Percentiles rank a stretch among this genome's conserved stretches.
Evolutionary conservation across 2,113 vertebrate genomes (phyloP).

Genomic region (Rhabdomys dilectus): DNA sequence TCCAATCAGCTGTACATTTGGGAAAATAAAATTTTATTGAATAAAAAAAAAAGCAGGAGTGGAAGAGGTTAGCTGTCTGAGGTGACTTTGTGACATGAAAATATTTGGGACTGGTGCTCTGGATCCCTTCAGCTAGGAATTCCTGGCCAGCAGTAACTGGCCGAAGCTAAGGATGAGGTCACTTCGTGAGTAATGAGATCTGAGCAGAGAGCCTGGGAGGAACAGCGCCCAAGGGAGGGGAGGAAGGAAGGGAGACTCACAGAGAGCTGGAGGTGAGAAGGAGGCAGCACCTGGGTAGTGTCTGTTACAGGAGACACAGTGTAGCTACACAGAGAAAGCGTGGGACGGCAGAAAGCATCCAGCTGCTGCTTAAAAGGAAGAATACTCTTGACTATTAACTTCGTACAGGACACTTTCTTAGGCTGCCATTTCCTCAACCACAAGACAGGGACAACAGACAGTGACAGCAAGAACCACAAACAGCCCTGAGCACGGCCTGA

Average conservation of each 20-base stretch:
- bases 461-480: background rate
- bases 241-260: background rate
- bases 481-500: background rate
- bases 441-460: background rate
- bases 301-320: slow-evolving; percentile 14
- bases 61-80: slow-evolving; percentile 2
- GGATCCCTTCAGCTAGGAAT: background rate
- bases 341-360: background rate
- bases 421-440: background rate
- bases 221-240: background rate
- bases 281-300: background rate
- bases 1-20: too few relatives aligned
- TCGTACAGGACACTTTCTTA: background rate
- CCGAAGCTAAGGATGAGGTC: slow-evolving; percentile 2
- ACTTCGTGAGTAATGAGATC: slow-evolving; percentile 1
- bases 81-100: background rate
- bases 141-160: background rate
- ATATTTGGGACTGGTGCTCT: background rate
- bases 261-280: background rate
- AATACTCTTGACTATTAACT: background rate
- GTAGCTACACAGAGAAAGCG: background rate
- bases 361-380: background rate
- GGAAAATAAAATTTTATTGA: too few relatives aligned
- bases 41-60: background rate
- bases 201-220: background rate